These are phyloP conservation scores for Eidolon dupreanum DNA, from an alignment of 2,797 vertebrate species.

Conservation along the genomic window DNA sequence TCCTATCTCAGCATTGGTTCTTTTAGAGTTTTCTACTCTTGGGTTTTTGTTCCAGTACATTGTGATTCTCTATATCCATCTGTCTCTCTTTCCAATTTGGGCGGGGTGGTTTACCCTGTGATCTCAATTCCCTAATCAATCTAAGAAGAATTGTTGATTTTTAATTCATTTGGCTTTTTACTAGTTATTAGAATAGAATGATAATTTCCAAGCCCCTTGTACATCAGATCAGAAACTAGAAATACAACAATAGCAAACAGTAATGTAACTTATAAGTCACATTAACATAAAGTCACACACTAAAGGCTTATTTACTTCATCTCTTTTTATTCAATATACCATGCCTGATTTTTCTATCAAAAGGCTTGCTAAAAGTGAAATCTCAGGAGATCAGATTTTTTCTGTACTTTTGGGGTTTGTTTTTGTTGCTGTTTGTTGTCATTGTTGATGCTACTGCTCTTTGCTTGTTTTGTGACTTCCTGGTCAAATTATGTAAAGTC, in stretches of 20 bases:
- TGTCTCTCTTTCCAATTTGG: not conserved
- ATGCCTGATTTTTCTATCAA: not conserved
- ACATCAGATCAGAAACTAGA: not conserved
- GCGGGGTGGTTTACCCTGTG: not conserved
- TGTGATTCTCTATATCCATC: not conserved
- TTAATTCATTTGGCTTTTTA: not conserved
- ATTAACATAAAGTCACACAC: not conserved
- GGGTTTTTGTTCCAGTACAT: not conserved
- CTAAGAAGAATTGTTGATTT: not conserved
- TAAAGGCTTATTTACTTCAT: not conserved
- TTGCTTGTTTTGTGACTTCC: not conserved
- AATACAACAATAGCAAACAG: not conserved
- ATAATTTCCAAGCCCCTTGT: not conserved
- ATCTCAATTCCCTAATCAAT: not conserved
- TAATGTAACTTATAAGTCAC: not conserved
- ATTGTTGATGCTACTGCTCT: not conserved
- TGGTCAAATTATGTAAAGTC: not conserved
- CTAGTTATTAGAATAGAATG: not conserved
- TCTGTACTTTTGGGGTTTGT: not conserved
- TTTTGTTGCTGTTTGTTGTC: not conserved
- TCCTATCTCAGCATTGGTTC: not conserved
- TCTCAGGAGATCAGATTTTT: not conserved
- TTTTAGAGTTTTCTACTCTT: not conserved
- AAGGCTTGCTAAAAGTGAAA: not conserved
- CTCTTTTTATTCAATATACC: not conserved